phyloP scores from a whole-genome alignment of 2,888 invertebrate species.

The Desoria tigrina region DNA sequence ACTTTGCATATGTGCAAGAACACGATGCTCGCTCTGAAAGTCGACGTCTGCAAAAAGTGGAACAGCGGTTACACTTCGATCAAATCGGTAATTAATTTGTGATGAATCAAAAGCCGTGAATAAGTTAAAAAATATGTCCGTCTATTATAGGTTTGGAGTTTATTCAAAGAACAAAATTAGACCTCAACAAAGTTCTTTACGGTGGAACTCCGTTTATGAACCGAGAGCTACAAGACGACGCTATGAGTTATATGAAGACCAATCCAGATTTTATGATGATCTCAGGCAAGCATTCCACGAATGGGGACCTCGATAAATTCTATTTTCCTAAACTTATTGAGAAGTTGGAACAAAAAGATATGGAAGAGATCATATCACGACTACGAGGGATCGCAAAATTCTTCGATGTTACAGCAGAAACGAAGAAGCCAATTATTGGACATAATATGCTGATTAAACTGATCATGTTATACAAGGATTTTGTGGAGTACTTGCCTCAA shows the following conservation, averaged over 20 bases:
- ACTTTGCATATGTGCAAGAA: constrained; percentile 31
- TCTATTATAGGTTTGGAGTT: constrained; percentile 29
- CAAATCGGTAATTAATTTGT: no score
- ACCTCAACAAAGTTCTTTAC: constrained; percentile 35
- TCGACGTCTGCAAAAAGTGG: constrained; percentile 7
- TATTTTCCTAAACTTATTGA: constrained; percentile 29
- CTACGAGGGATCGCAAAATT: constrained; percentile 36
- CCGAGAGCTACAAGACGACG: constrained; percentile 16
- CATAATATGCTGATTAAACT: constrained; percentile 38
- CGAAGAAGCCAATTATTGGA: constrained; percentile 32
- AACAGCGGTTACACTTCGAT: constrained; percentile 14
- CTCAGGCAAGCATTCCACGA: constrained; percentile 10
- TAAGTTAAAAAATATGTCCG: no score
- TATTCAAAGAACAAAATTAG: constrained; percentile 24
- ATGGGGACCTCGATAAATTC: constrained; percentile 20
- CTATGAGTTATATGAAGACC: constrained; percentile 20
- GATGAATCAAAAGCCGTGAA: no score
- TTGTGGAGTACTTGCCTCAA: constrained; percentile 35
- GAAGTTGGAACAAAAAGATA: constrained; percentile 19
- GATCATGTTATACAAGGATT: constrained; percentile 35
- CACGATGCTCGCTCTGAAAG: constrained; percentile 28
- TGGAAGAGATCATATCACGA: constrained; percentile 21
- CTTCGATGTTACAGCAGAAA: constrained; percentile 24
- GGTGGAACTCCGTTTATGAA: constrained; percentile 35
- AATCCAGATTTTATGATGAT: constrained; percentile 34